Base-by-base conservation (phyloP, 2,888 invertebrate species). In the Drosophila pseudotalamancana region DNA sequence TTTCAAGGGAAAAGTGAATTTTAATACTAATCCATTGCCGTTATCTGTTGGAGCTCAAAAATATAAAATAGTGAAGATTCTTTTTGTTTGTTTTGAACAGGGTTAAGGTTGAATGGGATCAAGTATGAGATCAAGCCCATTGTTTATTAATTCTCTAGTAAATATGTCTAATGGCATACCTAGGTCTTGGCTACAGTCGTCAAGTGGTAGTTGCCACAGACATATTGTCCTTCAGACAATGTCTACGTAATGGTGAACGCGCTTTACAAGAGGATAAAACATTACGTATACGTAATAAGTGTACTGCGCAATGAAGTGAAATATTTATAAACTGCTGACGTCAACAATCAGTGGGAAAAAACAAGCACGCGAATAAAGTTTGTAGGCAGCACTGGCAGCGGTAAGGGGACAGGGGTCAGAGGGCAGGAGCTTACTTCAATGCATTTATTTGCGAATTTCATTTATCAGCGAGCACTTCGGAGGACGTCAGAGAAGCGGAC, bases 371-470 rank as follows among this genome's bases (percentile, higher is more conserved):
- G 18, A 34, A 39, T 31, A 37, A 21, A n/a, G 16, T 42, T 49
- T 18, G 11, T 23, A 32, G 19, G 27, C 50, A 32, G 27, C 21
- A 31, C 14, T 2, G 11, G 19, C n/a, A 11, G 40, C 29, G 43
- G 12, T 3, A 6, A 21, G 8, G n/a, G 37, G 27, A 19, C 14
- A 4, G 23, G 31, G 12, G 31, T 1, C 25, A 40, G 43, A 9
- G 3, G 4, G 32, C 3, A 6, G 23, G 14, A 32, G 8, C 19
- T 62, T 56, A 65, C 51, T 69, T 70, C 57, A 84, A 57, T 76
- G 80, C 72, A 79, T 79, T 86, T 79, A 85, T 83, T 81, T 86
- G 71, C 39, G 80, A 81, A 86, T 81, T 79, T 86, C 66, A 81
- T 86, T 86, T 86, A 86, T 86, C 83, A 86, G 73, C 70, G 51